Conservation (phyloP, 1,140 invertebrate species). For the Trichonephila inaurata region DNA sequence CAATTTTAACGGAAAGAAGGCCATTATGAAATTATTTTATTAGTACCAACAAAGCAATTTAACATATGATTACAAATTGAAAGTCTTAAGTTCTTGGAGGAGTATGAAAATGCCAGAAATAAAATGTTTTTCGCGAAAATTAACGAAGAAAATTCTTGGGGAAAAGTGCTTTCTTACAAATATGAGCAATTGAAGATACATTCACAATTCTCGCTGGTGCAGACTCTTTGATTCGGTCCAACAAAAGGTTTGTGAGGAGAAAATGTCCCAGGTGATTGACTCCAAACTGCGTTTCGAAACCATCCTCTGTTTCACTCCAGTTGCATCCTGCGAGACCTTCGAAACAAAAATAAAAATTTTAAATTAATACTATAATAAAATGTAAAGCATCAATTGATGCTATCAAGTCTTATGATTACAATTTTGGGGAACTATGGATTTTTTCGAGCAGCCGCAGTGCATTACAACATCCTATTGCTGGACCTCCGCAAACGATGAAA, state of each 20-base stretch:
- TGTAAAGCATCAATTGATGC: not conserved
- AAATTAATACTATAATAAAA: not conserved
- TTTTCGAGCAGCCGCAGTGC: no score
- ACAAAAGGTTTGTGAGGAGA: constrained; percentile 90
- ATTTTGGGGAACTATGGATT: no score
- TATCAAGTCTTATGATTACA: no score
- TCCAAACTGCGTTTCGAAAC: constrained; percentile 88
- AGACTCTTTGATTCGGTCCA: constrained; percentile 86
- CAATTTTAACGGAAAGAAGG: no score
- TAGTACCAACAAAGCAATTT: not conserved
- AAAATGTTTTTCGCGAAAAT: not conserved
- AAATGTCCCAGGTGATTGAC: constrained; percentile 81
- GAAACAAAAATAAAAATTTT: not conserved
- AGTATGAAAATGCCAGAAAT: not conserved
- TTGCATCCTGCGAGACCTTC: constrained; percentile 79
- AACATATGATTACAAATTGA: not conserved
- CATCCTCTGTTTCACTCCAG: constrained; percentile 86
- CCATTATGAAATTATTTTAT: no score
- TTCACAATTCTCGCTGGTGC: constrained; percentile 82
- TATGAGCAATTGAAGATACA: constrained; percentile 81
- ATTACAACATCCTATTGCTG: no score
- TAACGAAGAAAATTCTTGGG: not conserved
- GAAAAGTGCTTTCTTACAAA: not conserved
- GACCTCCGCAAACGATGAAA: no score
- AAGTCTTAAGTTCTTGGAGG: no score